Base-by-base conservation (phyloP, 2,113 vertebrate species). In the Galemys pyrenaicus region DNA sequence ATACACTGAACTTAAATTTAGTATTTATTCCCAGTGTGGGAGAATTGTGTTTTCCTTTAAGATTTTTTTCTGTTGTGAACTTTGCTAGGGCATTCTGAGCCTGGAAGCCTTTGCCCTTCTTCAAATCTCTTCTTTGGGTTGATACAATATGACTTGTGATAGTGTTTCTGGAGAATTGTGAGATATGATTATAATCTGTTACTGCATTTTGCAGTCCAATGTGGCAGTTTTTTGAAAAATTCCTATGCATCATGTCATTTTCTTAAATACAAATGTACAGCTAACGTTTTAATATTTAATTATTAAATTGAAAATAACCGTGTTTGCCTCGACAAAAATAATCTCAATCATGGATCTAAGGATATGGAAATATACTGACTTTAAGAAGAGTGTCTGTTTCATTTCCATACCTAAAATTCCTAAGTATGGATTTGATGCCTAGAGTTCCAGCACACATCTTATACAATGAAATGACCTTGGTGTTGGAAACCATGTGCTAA, bases 231-330 rank as follows among this genome's bases (percentile, higher is more conserved):
- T 49, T 87, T 44, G 46, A 92, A 95, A 77, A 64, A 44, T 46
- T 85, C 35, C 37, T 28, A 12, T 89, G 3, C 17, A 32, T 75
- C 3, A 15, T 77, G 28, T 37, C 28, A n/a, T 58, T 89, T 86
- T 95, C 91, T 67, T 60, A 70, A 78, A 88, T 6, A 22, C 85
- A 83, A 46, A 60, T 49, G n/a, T 64, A 77, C 3, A 68, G 26
- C 32, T 75, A 3, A 75, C 56, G 49, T 78, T 92, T 84, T 46
- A 81, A 85, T 86, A 95, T 81, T 89, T 96, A 67, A 81, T 67
- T 49, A n/a, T n/a, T 35, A 19, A 46, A 56, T 9, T 95, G 93
- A 79, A 96, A 49, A 41, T 85, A 73, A 74, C n/a, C 24, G 67
- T 71, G 41, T 28, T 94, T 75, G 13, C 28, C 62, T 11, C 65